Evolutionary conservation across 2,888 invertebrate species (phyloP).

Genomic region (Tortricodes alternella): DNA sequence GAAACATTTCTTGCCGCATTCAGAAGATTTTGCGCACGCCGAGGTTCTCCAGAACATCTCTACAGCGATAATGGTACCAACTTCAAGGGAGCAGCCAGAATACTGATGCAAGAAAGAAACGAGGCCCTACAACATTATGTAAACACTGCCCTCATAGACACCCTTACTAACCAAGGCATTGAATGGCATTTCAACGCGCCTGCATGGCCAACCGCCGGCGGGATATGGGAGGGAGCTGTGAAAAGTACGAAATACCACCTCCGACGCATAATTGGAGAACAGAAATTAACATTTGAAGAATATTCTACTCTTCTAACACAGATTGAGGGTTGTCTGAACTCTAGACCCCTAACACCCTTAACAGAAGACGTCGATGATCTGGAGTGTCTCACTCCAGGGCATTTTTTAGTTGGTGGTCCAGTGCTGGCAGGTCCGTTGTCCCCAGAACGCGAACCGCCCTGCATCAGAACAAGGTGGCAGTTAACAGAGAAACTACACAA

Average conservation of each 20-base stretch:
- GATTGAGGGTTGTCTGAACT: neutral
- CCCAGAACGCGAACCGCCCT: neutral
- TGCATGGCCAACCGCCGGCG: constrained; percentile 19
- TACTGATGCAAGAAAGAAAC: neutral
- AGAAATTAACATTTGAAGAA: constrained; percentile 25
- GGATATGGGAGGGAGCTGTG: constrained; percentile 27
- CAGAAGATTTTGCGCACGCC: constrained; percentile 25
- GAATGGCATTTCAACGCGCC: constrained; percentile 28
- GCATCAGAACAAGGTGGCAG: constrained; percentile 8
- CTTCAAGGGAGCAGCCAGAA: neutral
- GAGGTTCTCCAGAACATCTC: constrained; percentile 32
- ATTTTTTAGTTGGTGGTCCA: constrained; percentile 19
- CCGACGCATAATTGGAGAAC: constrained; percentile 19
- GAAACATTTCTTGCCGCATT: constrained; percentile 32
- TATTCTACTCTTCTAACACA: constrained; percentile 22
- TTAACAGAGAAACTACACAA: neutral
- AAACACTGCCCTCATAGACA: neutral
- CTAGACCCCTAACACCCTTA: neutral
- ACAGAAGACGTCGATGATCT: neutral
- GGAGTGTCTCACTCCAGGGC: constrained; percentile 17
- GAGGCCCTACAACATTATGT: neutral
- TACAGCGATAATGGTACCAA: constrained; percentile 1
- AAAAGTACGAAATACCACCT: constrained; percentile 22
- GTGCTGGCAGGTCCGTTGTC: neutral
- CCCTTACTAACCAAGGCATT: neutral